These are phyloP conservation scores for Burhinus bistriatus DNA, from an alignment of 2,113 vertebrate genomes.

Conservation along the genomic window DNA sequence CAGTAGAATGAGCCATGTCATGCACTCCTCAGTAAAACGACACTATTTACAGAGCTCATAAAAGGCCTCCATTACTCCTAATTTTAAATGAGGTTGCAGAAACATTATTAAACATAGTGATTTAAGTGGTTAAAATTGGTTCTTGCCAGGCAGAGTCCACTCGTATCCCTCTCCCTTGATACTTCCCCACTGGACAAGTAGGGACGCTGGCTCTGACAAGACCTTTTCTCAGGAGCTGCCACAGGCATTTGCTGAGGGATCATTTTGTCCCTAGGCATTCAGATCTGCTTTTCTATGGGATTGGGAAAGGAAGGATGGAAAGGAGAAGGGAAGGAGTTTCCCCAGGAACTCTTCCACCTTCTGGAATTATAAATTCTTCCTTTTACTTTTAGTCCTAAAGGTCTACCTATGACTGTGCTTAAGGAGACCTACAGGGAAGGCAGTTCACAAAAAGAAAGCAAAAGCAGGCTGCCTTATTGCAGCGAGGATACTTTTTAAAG, in stretches of 20 bases:
- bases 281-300: neutral
- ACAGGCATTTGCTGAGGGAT: neutral
- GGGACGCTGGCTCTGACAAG: neutral
- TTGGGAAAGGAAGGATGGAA: neutral
- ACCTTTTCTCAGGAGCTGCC: neutral
- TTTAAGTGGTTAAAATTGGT: neutral
- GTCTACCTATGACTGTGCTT: neutral
- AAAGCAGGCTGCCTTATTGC: neutral
- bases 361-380: neutral
- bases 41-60: neutral
- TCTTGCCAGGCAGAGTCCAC: neutral
- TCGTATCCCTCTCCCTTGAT: rapidly evolving
- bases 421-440: neutral
- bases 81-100: neutral
- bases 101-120: neutral
- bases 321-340: neutral
- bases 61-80: neutral
- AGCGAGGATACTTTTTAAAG: neutral
- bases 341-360: neutral
- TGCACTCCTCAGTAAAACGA: neutral
- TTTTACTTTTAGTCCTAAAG: neutral
- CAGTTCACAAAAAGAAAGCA: neutral
- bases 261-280: neutral
- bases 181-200: neutral
- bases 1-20: neutral